Evolutionary conservation across 2,113 vertebrate genomes (phyloP).

Genomic region (Mesembrinibis cayennensis): DNA sequence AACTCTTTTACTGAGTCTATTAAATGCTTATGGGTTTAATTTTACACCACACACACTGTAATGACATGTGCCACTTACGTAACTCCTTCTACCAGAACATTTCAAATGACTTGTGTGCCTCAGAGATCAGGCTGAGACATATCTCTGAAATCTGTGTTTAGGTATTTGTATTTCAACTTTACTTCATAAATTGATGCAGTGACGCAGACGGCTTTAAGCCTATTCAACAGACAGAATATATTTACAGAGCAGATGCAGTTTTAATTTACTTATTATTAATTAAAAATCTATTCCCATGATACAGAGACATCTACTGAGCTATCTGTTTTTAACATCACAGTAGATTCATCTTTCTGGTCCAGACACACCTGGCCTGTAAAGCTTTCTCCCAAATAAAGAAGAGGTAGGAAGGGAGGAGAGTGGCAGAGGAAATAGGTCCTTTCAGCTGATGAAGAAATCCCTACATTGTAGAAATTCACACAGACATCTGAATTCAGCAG

Average conservation of each 20-base stretch:
- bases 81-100: neutral
- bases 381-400: neutral
- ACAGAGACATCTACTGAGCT: neutral
- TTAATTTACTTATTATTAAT: neutral
- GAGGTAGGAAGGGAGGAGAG: neutral
- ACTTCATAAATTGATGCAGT: neutral
- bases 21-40: neutral
- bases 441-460: neutral
- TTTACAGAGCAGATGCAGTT: neutral
- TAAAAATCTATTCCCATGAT: neutral
- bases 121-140: neutral
- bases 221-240: neutral
- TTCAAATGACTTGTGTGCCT: neutral
- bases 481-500: neutral
- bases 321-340: neutral
- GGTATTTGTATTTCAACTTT: neutral
- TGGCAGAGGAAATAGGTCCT: neutral
- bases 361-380: neutral
- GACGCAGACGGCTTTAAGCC: neutral
- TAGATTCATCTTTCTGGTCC: neutral
- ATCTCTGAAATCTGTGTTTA: neutral
- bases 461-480: neutral
- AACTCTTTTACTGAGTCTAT: neutral
- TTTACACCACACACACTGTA: neutral
- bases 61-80: neutral